phyloP scores from a whole-genome alignment of 2,797 vertebrate species.

The Australoheros facetus region DNA sequence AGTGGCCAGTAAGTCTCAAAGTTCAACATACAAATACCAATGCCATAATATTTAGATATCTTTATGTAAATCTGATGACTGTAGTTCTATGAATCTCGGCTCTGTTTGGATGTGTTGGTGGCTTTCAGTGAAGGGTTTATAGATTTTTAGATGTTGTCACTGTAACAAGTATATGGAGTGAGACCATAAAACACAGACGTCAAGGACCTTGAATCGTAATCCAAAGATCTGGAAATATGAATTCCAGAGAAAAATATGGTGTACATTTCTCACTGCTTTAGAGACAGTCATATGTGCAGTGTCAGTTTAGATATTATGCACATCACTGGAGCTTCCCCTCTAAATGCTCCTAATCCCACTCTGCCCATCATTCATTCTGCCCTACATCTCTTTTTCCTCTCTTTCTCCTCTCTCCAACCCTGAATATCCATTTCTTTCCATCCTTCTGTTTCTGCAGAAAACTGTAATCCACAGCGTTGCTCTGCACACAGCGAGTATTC shows the following conservation, averaged over 20 bases:
- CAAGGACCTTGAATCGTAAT: background rate
- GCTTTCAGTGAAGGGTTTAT: background rate
- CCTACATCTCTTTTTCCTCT: background rate
- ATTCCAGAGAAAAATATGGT: background rate
- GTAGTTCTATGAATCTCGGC: background rate
- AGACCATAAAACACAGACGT: background rate
- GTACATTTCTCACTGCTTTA: background rate
- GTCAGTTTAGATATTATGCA: conserved; percentile 20
- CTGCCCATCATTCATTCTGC: conserved; percentile 7
- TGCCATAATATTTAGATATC: background rate
- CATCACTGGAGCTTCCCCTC: conserved; percentile 7
- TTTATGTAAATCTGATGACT: background rate
- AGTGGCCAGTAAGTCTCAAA: background rate
- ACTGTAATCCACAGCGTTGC: background rate
- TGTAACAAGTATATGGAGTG: background rate
- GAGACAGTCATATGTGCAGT: background rate
- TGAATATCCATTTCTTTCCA: background rate
- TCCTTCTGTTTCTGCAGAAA: background rate
- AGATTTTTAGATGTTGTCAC: background rate
- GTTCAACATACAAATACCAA: background rate
- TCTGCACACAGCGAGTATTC: background rate
- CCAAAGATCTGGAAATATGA: background rate
- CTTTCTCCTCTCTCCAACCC: background rate
- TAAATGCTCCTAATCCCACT: conserved; percentile 29
- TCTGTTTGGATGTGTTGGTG: background rate